A percentile compares a stretch with the other conserved stretches of the same genome.
phyloP scores from a whole-genome alignment of 1,140 invertebrate species.

The Drosophila dunni region DNA sequence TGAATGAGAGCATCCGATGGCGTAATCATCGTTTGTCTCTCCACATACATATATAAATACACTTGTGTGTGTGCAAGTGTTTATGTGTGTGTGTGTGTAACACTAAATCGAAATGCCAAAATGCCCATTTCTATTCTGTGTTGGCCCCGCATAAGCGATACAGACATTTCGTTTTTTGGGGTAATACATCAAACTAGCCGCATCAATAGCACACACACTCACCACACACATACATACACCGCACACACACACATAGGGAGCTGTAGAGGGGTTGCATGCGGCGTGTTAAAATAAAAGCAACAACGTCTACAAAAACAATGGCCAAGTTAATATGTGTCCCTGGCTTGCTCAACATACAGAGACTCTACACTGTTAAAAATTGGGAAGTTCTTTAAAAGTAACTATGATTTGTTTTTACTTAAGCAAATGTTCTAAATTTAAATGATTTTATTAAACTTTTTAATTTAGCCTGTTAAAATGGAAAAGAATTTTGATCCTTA shows the following conservation, averaged over 20 bases:
- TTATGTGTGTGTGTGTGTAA: constrained; percentile 56
- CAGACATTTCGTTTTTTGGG: constrained; percentile 83
- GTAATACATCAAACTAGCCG: constrained; percentile 84
- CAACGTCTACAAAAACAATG: constrained; percentile 77
- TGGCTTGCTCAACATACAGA: constrained; percentile 18
- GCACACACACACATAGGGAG: constrained; percentile 12
- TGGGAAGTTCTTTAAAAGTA: too few species aligned
- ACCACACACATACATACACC: constrained; percentile 40
- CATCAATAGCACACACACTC: constrained; percentile 78
- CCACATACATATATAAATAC: constrained; percentile 24
- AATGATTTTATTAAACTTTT: too few species aligned
- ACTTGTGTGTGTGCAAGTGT: constrained; percentile 25
- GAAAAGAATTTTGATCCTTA: too few species aligned
- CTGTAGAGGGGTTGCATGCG: constrained; percentile 74
- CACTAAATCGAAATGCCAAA: constrained; percentile 84
- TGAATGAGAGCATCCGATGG: constrained; percentile 76
- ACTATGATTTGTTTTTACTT: too few species aligned
- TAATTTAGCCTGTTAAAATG: too few species aligned
- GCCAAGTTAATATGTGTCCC: constrained; percentile 73
- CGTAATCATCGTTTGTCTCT: constrained; percentile 83
- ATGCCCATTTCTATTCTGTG: constrained; percentile 83
- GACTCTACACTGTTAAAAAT: not conserved
- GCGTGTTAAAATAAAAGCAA: constrained; percentile 70
- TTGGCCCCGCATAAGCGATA: constrained; percentile 82
- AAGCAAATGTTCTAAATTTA: too few species aligned